Base-by-base conservation (phyloP, 2,888 invertebrate genomes). In the Poecilus cupreus region DNA sequence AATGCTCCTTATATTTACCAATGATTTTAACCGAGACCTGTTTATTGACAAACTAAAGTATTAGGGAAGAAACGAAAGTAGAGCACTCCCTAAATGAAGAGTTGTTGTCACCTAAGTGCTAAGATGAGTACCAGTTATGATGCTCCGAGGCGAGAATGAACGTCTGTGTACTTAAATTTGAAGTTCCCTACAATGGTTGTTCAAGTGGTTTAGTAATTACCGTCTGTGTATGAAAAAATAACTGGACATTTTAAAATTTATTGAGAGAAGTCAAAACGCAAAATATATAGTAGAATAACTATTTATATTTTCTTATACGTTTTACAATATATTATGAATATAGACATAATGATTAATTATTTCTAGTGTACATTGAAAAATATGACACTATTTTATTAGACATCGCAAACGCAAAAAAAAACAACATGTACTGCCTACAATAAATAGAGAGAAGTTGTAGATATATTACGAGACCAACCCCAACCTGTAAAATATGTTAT, bases 21-120 rank as follows among this genome's bases (percentile, higher is more conserved):
- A 68, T 18, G 37, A 68, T 37, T 68, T 68, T 37, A 37, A 37
- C 37, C 18, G 3, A 37, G 16, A 32, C 18, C 37, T 18, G 16
- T 18, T 49, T 68, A 68, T 68, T 68, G 64, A 68, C 64, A 68
- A 13, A 68, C 13, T 37, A 10, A 37, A 32, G 37, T 37, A 68
- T 68, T 68, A 68, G 64, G 64, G 37, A 13, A 37, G 37, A 68
- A 37, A 18, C 8, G 18, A 37, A 68, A 68, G 37, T 68, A 68
- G 64, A 68, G 37, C 64, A 37, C 18, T 4, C 37, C 37, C 32
- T 68, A 68, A 68, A 37, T 37, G 32, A 68, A 68, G 64, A 10
- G 37, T 32, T 68, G 37, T 68, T 68, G 37, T 13, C 64, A 68
- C 64, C 37, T 68, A 68, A 68, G 64, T 68, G 64, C 37, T 37